Base-by-base conservation (phyloP, 2,888 invertebrate species). In the Encarsia formosa region DNA sequence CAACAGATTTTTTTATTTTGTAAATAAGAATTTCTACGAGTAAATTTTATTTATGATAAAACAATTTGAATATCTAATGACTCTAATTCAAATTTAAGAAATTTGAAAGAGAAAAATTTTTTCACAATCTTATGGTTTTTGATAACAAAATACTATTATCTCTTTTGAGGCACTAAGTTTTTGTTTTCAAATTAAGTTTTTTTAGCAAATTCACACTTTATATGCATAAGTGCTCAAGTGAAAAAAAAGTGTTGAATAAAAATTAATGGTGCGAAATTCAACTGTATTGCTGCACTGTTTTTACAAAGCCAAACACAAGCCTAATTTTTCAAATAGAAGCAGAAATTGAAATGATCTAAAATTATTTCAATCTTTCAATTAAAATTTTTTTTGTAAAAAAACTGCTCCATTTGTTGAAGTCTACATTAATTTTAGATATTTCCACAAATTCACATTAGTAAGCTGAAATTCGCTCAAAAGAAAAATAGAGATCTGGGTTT, bases 231-330 rank as follows among this genome's bases (percentile, higher is more conserved):
- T 50, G 54, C 41, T 49, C 18, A 24, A 38, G 54, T 50, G 46
- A 31, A 53, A 35, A 20, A 54, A 49, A 45, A 41, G 43, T 43
- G 44, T 24, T 35, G 31, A 39, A 40, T 41, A 51, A 51, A 46
- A 47, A 34, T 54, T 15, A 47, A 46, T 24, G 26, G 54, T 46
- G 54, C 54, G 29, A 46, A 46, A 43, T 43, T 42, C 42, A 38
- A 37, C 42, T 45, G 40, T 45, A 49, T 15, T 54, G 53, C 49
- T 49, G 53, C 53, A 44, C 34, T 53, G 39, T 5, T 39, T 26
- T 47, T 18, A 31, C 35, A 20, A 53, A 53, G 53, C 53, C 49
- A 53, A 49, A 49, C 48, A 39, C 22, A 49, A 53, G 53, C 53
- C 9, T 35, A 37, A 24, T 11, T 26, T 26, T 26, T 11, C 11